Evolutionary conservation across 2,113 vertebrate species (phyloP), one percentile per base, ranked within the genome.

Genomic region (Lasiurus borealis): DNA sequence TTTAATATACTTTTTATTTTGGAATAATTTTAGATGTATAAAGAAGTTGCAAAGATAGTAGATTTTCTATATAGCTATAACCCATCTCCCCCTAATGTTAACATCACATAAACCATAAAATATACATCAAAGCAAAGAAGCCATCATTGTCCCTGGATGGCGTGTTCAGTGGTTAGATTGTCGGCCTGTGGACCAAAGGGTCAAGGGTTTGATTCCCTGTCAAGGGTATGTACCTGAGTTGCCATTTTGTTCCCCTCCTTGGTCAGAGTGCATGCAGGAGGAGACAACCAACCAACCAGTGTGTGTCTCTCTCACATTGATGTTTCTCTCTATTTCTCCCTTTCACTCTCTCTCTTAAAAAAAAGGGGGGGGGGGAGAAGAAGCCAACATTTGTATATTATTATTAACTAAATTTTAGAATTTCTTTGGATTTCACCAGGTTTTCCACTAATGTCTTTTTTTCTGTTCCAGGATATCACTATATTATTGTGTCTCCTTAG

Each of bases 1-100:
- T 81, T 72, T 52, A 85, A 52, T 89, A 88, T 78, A 46, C 14
- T 73, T 91, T 82, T 84, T 44, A 82, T 59, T 85, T 75, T 46
- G 27, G 62, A 77, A 62, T 94, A 69, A 50, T 69, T 82, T 57
- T 57, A 69, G 68, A 82, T 91, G 76, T 80, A 81, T 8, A 80
- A 34, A 86, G n/a, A 66, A 34, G 12, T 90, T 92, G 29, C 29
- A 62, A 57, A 87, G 25, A 69, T 73, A 64, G 18, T 90, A 77
- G 40, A 36, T 72, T 76, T 84, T 29, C 78, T 88, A 5, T 84
- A 16, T 92, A 69, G 9, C 62, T 72, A 2, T 36, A 57, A 66
- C 36, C 27, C 62, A 29, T 46, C 18, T 72, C 78, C n/a, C 36
- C 50, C 19, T 77, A 68, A 50, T 52, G 46, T 52, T 85, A 71